phyloP scores from a whole-genome alignment of 1,140 invertebrate genomes.

The Tetragonula clypearis region DNA sequence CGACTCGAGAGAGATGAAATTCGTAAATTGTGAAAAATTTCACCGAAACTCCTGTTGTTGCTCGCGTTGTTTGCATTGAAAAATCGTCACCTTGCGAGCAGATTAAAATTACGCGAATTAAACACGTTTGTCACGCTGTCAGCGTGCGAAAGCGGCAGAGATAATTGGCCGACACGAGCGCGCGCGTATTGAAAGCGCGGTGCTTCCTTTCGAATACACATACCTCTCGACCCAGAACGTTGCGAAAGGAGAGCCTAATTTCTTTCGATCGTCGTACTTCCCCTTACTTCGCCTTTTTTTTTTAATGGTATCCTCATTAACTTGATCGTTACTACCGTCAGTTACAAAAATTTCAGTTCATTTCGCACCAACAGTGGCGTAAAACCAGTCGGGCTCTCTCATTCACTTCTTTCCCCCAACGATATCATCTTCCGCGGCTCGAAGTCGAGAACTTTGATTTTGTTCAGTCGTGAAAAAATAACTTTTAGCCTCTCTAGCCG shows the following conservation, averaged over 20 bases:
- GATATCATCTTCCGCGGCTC: no score
- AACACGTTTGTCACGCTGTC: not conserved
- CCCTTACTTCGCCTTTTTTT: not conserved
- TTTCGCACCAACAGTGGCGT: not conserved
- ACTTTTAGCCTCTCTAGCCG: no score
- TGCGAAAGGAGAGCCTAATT: constrained; percentile 14
- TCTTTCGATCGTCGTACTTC: constrained; percentile 20
- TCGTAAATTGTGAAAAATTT: not conserved
- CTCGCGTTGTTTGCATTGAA: no score
- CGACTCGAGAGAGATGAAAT: no score
- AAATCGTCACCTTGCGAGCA: not conserved
- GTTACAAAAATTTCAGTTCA: constrained; percentile 17
- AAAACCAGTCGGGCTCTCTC: not conserved
- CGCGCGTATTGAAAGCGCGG: not conserved
- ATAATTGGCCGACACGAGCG: not conserved
- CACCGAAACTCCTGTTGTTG: no score
- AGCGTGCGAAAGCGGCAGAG: not conserved
- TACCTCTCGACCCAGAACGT: constrained; percentile 10
- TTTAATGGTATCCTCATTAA: constrained; percentile 46
- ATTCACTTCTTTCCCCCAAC: no score
- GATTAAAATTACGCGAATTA: not conserved
- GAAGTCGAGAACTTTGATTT: no score
- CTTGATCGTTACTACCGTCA: constrained; percentile 25
- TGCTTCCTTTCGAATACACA: not conserved
- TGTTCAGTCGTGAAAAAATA: no score